These are phyloP conservation scores for Pherbina coryleti DNA, from an alignment of 2,888 invertebrate species.

Conservation along the genomic window DNA sequence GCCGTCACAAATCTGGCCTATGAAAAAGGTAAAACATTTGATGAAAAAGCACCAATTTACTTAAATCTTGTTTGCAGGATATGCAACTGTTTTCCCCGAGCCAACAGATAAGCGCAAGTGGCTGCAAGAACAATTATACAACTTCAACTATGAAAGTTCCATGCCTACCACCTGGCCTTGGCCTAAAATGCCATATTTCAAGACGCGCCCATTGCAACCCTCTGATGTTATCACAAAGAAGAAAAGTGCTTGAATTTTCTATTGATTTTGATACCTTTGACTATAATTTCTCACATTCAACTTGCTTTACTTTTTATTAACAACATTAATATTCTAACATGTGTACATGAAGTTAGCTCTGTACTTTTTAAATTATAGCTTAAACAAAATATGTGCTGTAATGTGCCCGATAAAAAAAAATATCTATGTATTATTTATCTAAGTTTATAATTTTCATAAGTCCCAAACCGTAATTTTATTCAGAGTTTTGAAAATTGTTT, in stretches of 20 bases:
- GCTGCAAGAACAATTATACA: constrained; percentile 82
- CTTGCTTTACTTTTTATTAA: no score
- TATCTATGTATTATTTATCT: no score
- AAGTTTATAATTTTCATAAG: no score
- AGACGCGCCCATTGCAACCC: constrained; percentile 66
- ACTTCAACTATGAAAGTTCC: constrained; percentile 82
- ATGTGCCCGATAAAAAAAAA: no score
- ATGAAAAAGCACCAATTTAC: background rate
- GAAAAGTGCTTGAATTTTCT: no score
- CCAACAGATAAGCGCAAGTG: constrained; percentile 81
- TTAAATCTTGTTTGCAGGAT: constrained; percentile 71
- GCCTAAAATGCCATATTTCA: constrained; percentile 69
- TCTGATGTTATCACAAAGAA: constrained; percentile 48
- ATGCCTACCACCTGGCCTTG: constrained; percentile 80
- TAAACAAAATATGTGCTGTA: no score
- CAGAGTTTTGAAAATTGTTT: no score
- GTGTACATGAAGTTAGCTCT: no score
- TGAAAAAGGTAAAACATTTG: constrained; percentile 76
- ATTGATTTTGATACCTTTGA: constrained; percentile 51
- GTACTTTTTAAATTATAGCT: no score
- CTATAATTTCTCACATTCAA: no score
- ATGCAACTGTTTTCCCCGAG: constrained; percentile 88
- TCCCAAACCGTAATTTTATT: no score
- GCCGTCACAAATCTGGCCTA: constrained; percentile 91
- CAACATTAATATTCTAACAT: no score